These are phyloP conservation scores for Epinotia bilunana DNA, from an alignment of 2,888 invertebrate genomes.

Conservation along the genomic window DNA sequence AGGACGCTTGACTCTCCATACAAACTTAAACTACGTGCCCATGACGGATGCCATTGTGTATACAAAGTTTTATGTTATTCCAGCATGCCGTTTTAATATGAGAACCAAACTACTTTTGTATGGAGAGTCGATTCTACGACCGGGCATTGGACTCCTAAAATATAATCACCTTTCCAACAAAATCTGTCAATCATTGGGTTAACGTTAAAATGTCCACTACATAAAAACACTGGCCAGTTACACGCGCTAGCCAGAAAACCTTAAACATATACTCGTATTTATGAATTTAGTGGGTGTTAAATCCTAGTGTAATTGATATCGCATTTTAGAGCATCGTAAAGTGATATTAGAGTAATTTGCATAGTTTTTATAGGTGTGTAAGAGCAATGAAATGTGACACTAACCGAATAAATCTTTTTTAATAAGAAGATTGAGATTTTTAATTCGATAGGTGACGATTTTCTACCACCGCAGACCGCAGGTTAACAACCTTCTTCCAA, in stretches of 20 bases:
- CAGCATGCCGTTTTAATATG: no score
- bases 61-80: no score
- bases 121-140: no score
- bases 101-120: no score
- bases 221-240: no score
- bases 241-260: neutral
- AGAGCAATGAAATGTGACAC: constrained; percentile 12
- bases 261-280: neutral
- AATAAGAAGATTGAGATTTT: neutral
- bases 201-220: no score
- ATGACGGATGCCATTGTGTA: no score
- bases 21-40: no score
- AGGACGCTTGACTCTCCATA: no score
- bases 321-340: neutral
- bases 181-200: no score
- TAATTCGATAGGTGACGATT: constrained; percentile 1
- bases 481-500: neutral
- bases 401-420: constrained; percentile 1
- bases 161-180: no score
- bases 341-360: constrained; percentile 1
- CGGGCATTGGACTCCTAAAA: no score
- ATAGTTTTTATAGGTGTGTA: neutral
- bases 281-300: neutral
- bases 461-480: neutral
- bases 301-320: constrained; percentile 6